Evolutionary conservation across 64 coral and sea anemone species (phyloP), one percentile per base, ranked within the genome.

Genomic region (Montipora foliosa): DNA sequence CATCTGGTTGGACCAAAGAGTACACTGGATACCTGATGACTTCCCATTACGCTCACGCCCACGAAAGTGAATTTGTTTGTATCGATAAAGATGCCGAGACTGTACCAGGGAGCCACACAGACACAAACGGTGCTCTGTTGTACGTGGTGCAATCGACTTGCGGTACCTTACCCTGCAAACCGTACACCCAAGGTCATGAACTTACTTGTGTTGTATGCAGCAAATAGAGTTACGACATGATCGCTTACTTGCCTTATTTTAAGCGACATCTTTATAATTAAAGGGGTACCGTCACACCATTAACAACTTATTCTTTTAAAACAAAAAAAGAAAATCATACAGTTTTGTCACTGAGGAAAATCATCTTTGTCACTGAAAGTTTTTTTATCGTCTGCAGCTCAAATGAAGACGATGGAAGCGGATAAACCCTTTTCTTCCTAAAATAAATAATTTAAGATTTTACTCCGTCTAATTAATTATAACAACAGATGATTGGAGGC

Each of bases 1-100:
- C 92, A 0, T 48, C 75, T 2, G 84, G 92, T 55, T 93, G 92
- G 83, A 80, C 57, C 19, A 79, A 76, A 22, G 92, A 93, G 62
- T 93, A 93, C 14, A n/a, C 76, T 17, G 92, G 92, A 60, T 80
- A 93, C 45, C 46, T 93, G 2, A 93, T 93, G 92, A 81, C 92
- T 0, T 47, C 1, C 4, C 66, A 86, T 14, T 86, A 49, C 10
- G 20, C 3, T 8, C 82, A 86, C 29, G 47, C 48, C 9, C 89
- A 91, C 53, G 21, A 45, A 12, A 91, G 14, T 29, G 69, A 80
- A 7, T 91, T 53, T 37, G 80, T 91, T 47, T 91, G 89, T 45
- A 14, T 82, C 48, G 89, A 91, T 20, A 50, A 55, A 13, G 70
- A 74, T 77, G 89, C 89, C 1, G 89, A 91, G 47, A 22, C 0